Conservation (phyloP, 1,140 invertebrate species). For the Matsumurasca onukii region DNA sequence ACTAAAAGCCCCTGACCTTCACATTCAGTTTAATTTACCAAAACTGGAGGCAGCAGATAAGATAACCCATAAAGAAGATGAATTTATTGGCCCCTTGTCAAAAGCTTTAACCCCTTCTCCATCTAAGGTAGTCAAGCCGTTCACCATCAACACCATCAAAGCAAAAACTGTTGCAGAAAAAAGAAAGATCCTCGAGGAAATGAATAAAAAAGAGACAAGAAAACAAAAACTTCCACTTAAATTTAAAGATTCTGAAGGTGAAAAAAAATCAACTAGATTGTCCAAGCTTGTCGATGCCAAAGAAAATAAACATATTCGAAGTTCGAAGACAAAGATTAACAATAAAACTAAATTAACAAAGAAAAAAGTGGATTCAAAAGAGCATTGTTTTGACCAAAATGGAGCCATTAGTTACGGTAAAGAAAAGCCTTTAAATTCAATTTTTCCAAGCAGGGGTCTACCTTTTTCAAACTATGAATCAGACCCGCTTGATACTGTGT, state of each 20-base stretch:
- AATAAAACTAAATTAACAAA: neutral
- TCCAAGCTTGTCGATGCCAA: neutral
- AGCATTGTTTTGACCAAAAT: constrained; percentile 6
- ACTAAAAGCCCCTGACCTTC: constrained; percentile 14
- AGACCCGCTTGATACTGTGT: too few relatives aligned
- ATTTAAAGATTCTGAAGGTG: neutral
- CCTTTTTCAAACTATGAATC: too few relatives aligned
- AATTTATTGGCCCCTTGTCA: neutral
- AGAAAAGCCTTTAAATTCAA: constrained; percentile 18
- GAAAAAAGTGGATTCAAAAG: neutral
- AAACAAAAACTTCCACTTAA: constrained; percentile 7
- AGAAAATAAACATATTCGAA: too few relatives aligned
- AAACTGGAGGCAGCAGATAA: constrained; percentile 25
- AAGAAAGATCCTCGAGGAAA: neutral
- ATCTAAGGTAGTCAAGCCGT: neutral
- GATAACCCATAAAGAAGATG: constrained; percentile 12
- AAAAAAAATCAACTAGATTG: neutral
- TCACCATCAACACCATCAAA: neutral
- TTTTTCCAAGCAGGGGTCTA: too few relatives aligned
- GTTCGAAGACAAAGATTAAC: too few relatives aligned
- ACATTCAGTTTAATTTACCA: constrained; percentile 27
- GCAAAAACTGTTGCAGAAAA: constrained; percentile 27
- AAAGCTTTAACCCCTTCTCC: neutral
- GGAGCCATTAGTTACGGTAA: constrained; percentile 11
- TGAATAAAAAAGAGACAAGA: neutral